These are phyloP conservation scores for Bufo bufo DNA, from an alignment of 2,113 vertebrate species.

Conservation along the genomic window DNA sequence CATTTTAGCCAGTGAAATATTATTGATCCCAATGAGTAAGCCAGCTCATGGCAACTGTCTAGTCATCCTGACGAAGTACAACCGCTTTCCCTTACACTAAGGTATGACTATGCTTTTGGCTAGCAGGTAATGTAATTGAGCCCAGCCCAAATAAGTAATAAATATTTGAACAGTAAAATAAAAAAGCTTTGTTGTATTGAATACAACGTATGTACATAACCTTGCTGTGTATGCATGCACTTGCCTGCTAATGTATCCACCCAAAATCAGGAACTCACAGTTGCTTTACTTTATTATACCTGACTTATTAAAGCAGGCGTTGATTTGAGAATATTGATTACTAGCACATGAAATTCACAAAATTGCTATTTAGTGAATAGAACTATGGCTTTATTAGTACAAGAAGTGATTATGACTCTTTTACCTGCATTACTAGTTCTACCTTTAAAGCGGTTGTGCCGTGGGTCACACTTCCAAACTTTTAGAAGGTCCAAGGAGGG, in stretches of 20 bases:
- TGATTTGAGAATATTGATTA: neutral
- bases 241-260: neutral
- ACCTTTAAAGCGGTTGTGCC: too few species aligned
- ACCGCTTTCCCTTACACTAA: neutral
- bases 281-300: neutral
- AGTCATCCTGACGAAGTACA: neutral
- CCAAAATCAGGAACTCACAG: neutral
- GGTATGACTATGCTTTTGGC: neutral
- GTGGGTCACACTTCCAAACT: too few species aligned
- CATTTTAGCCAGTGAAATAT: neutral
- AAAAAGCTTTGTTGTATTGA: neutral
- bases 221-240: neutral
- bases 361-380: neutral
- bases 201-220: conserved; percentile 9
- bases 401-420: too few species aligned
- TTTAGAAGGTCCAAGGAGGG: too few species aligned
- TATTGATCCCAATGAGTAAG: neutral
- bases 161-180: conserved; percentile 35
- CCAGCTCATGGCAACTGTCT: neutral
- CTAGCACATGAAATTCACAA: neutral
- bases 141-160: conserved; percentile 10
- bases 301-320: neutral
- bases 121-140: neutral
- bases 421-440: too few species aligned
- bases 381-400: too few species aligned